Percentiles rank a stretch among this genome's conserved stretches.
phyloP scores from a whole-genome alignment of 2,888 invertebrate species.

The Aricia artaxerxes region DNA sequence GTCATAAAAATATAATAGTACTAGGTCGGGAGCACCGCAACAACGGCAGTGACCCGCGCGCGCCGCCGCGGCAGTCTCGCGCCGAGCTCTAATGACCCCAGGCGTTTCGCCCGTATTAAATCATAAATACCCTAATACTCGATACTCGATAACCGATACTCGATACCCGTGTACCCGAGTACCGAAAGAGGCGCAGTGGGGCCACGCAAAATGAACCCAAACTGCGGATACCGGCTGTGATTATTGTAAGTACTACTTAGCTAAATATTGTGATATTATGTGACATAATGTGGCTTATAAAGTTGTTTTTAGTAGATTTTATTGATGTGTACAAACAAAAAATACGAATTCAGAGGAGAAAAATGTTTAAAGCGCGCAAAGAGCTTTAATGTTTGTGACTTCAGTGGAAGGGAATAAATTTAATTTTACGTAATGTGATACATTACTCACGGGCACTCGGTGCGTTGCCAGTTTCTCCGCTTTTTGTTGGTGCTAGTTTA shows the following conservation, averaged over 20 bases:
- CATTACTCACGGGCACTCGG: background rate
- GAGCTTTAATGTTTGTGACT: background rate
- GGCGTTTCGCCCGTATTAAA: slow-evolving; percentile 63
- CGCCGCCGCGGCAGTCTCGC: slow-evolving; percentile 77
- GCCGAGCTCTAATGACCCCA: slow-evolving; percentile 78
- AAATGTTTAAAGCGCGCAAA: background rate
- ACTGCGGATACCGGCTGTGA: slow-evolving; percentile 53
- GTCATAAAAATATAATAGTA: slow-evolving; percentile 80
- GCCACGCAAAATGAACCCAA: slow-evolving; percentile 69
- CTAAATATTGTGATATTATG: background rate
- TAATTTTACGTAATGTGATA: slow-evolving; percentile 17
- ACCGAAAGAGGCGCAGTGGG: slow-evolving; percentile 66
- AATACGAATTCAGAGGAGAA: background rate
- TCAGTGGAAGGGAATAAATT: background rate
- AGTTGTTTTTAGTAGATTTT: background rate
- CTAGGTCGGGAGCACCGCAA: slow-evolving; percentile 74
- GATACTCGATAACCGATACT: slow-evolving; percentile 48
- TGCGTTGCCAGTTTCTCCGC: background rate
- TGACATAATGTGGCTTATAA: background rate
- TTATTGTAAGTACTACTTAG: background rate
- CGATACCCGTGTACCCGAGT: slow-evolving; percentile 47
- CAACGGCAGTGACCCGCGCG: slow-evolving; percentile 77
- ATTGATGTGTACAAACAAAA: background rate
- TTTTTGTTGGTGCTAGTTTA: background rate
- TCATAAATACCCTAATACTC: slow-evolving; percentile 57